Evolutionary conservation across 92 coral and sea anemone species (phyloP).

Genomic region (Porites lobata): DNA sequence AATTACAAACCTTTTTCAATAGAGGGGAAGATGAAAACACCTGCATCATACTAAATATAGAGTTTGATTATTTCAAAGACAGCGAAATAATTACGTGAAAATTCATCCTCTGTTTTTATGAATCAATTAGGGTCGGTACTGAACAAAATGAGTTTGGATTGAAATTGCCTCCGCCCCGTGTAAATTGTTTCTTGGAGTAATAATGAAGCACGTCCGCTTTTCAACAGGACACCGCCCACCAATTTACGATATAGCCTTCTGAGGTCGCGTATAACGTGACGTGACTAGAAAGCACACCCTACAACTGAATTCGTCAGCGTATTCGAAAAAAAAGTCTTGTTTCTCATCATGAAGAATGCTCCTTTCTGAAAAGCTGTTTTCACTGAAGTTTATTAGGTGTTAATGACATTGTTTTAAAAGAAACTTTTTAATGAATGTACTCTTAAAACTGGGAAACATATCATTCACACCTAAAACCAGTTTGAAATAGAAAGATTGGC

Average conservation of each 20-base stretch:
- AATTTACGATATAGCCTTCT: not conserved
- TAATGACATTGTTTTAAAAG: conserved; percentile 4
- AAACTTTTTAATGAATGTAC: not conserved
- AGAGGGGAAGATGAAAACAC: not conserved
- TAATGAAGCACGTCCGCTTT: not conserved
- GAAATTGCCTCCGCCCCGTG: conserved; percentile 3
- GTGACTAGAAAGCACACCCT: not conserved
- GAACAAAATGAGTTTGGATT: not conserved
- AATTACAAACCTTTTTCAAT: conserved; percentile 10
- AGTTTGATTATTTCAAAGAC: conserved; percentile 8
- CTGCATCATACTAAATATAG: conserved; percentile 29
- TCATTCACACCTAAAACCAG: too few relatives aligned
- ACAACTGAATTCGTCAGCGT: not conserved
- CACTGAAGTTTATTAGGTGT: not conserved
- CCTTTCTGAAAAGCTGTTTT: not conserved
- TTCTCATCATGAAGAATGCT: not conserved
- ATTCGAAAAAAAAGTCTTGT: not conserved
- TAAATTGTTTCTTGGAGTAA: not conserved
- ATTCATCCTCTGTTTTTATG: conserved; percentile 8
- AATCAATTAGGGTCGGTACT: conserved; percentile 25
- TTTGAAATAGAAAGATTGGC: too few relatives aligned
- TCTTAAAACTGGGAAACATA: not conserved
- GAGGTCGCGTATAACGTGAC: not conserved
- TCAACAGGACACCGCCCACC: not conserved
- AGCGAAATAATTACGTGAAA: conserved; percentile 7